Base-by-base conservation (phyloP, 2,113 vertebrate genomes). In the Platichthys stellatus region DNA sequence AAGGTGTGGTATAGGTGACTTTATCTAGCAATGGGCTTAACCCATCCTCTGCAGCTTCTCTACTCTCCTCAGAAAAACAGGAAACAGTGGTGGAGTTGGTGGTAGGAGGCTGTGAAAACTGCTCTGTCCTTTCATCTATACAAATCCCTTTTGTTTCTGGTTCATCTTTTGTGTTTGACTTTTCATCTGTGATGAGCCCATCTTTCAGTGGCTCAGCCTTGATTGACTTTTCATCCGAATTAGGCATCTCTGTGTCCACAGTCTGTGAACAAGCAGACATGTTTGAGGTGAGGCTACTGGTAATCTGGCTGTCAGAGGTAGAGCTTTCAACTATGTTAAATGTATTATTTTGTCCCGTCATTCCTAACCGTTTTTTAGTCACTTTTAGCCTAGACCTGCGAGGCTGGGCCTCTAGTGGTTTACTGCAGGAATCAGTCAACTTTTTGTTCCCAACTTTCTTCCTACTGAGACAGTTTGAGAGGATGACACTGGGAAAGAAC, bases 401-500 rank as follows among this genome's bases (percentile, higher is more conserved):
- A 81, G 92, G 95, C 70, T 95, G 91, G 2, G 63, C 47, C 78
- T 94, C 92, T 9, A 97, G 95, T 11, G 94, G 74, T 74, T 95
- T 97, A 20, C 93, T 69, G 81, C 94, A 95, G 5, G 94, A 14
- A n/a, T 94, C 93, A 0, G 47, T 23, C 1, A 63, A 49, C 80
- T 94, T 95, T 77, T 89, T 92, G 73, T 54, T 69, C 0, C 76
- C 80, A 31, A 86, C 68, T 93, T 94, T 98, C 95, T 93, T 98
- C 80, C 96, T 94, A 63, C 89, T 96, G 62, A 99, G 96, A 92
- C 98, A 99, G 87, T 99, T 99, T 68, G 98, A 99, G 89, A 99
- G 97, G 83, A 99, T 97, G 78, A 99, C 97, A 63, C 97, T 99
- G 28, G 98, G 98, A 82, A 99, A 99, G 90, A 99, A 99, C 92